Conservation (phyloP, 2,797 vertebrate species). For the Sitta carolinensis region DNA sequence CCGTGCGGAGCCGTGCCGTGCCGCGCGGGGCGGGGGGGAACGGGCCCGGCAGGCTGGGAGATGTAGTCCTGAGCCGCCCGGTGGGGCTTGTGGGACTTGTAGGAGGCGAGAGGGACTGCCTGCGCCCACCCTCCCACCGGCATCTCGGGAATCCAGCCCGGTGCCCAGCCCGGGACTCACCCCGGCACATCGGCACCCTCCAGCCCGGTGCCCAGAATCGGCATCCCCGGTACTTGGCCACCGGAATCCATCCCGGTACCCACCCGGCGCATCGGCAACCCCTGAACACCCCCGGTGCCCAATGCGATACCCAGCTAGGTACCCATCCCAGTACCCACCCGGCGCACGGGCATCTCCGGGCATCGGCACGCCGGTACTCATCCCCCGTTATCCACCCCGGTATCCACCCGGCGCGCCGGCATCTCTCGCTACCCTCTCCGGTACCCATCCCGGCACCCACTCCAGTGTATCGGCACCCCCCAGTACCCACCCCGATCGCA, state of each 20-base stretch:
- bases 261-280: not conserved
- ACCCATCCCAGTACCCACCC: not conserved
- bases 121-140: not conserved
- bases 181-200: no score
- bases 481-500: no score
- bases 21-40: not conserved
- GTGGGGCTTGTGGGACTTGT: slow-evolving; percentile 43
- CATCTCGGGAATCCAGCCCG: no score
- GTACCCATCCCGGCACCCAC: no score
- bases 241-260: not conserved
- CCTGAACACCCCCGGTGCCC: no score
- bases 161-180: not conserved
- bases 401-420: not conserved
- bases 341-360: not conserved
- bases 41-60: not conserved
- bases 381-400: not conserved
- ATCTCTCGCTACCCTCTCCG: not conserved
- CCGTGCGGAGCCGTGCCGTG: not conserved
- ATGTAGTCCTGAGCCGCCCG: slow-evolving; percentile 9
- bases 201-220: not conserved
- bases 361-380: not conserved
- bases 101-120: not conserved
- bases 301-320: not conserved
- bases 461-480: not conserved
- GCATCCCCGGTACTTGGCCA: not conserved